Evolutionary conservation across 2,888 invertebrate genomes (phyloP), one percentile per base, ranked within the genome.

Genomic region (Rutpela maculata): DNA sequence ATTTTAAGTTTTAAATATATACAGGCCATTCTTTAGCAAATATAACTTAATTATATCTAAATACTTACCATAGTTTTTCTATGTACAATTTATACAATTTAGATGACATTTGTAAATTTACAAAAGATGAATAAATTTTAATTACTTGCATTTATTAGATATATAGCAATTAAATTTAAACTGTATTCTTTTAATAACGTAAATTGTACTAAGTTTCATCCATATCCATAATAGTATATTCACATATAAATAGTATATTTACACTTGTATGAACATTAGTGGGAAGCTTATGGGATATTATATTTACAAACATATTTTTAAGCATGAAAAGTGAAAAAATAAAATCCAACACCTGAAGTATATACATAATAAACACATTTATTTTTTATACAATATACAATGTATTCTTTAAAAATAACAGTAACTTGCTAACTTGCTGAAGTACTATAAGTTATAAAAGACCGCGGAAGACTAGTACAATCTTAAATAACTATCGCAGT

Each of bases 381-480:
- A 85, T 85, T 83, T 84, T 84, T 82, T 82, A 81, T 85, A 81
- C 78, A 84, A 81, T 86, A 84, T 86, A 86, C 79, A 84, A 77
- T 74, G 82, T 82, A 83, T 79, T 83, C 60, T 63, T 87, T 71
- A 85, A 50, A 67, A 67, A 87, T 87, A 88, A 88, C 87, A 86
- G 86, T 84, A 86, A 70, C 70, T 65, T 70, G 43, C 11, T 84
- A 86, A 70, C 70, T 65, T 70, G 43, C 11, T 60, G 18, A 70
- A 63, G 31, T 72, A 85, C 85, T 84, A 84, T 73, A 60, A 86
- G 85, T 87, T 88, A 86, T 84, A 80, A 78, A 86, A 88, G 87
- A 88, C 85, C 86, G 87, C 80, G 81, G 80, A 82, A 85, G 89
- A 89, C 89, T 89, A 89, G 89, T 86, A 88, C 87, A 88, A 87